These are phyloP conservation scores for Lanistes nyassanus DNA, from an alignment of 1,140 invertebrate genomes.

Conservation along the genomic window DNA sequence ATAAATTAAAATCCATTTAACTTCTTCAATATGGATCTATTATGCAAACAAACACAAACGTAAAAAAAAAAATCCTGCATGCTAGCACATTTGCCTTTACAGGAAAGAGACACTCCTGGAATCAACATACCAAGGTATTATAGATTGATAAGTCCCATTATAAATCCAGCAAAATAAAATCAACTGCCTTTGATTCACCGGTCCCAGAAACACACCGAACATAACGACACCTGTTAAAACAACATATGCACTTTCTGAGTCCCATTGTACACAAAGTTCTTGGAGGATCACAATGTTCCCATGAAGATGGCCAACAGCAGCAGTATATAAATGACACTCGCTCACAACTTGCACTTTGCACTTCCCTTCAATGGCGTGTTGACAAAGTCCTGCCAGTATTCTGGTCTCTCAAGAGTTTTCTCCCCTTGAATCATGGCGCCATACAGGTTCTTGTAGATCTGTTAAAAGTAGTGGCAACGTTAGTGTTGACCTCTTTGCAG, in stretches of 20 bases:
- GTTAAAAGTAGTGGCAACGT: constrained; percentile 41
- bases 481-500: not conserved
- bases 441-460: constrained; percentile 88
- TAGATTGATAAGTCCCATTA: too few species aligned
- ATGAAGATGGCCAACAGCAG: not conserved
- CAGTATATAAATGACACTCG: not conserved
- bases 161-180: too few species aligned
- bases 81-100: too few species aligned
- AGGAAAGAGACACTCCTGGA: too few species aligned
- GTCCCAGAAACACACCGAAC: too few species aligned
- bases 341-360: constrained; percentile 26
- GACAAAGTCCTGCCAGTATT: constrained; percentile 82
- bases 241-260: not conserved
- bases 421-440: constrained; percentile 77
- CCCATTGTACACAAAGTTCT: not conserved
- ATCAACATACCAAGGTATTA: too few species aligned
- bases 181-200: too few species aligned
- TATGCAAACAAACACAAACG: too few species aligned
- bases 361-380: constrained; percentile 43
- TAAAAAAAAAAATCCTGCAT: too few species aligned
- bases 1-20: too few species aligned
- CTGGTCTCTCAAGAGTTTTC: constrained; percentile 77
- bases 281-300: not conserved
- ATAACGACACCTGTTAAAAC: not conserved
- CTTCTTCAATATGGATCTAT: too few species aligned